Evolutionary conservation across 2,888 invertebrate species (phyloP).

Genomic region (Ochlodes sylvanus): DNA sequence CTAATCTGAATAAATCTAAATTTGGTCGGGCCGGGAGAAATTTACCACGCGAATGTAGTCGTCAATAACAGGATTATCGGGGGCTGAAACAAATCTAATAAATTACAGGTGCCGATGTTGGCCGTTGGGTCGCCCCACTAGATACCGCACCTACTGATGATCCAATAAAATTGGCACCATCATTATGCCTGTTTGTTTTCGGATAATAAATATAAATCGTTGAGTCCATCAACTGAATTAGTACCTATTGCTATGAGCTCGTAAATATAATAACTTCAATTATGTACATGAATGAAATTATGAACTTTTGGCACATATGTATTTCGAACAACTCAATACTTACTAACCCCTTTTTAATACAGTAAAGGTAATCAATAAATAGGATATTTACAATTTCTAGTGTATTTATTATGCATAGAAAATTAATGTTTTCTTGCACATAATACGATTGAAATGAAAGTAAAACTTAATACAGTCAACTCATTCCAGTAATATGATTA

Average conservation of each 20-base stretch:
- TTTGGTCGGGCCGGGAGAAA: slow-evolving; percentile 8
- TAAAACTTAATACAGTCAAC: too few relatives aligned
- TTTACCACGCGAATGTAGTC: slow-evolving; percentile 35
- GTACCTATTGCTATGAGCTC: background rate
- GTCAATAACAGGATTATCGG: slow-evolving; percentile 71
- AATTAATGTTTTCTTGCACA: too few relatives aligned
- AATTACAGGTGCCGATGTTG: slow-evolving; percentile 70
- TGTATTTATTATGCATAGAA: too few relatives aligned
- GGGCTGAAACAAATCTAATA: slow-evolving; percentile 79
- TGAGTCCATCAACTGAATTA: slow-evolving; percentile 34
- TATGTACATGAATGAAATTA: too few relatives aligned
- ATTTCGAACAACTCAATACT: too few relatives aligned
- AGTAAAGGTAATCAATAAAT: too few relatives aligned
- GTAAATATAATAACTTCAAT: too few relatives aligned
- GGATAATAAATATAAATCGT: slow-evolving; percentile 44
- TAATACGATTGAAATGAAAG: too few relatives aligned
- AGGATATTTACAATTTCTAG: too few relatives aligned
- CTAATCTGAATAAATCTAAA: slow-evolving; percentile 27
- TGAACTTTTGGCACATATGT: too few relatives aligned
- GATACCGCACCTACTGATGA: slow-evolving; percentile 51
- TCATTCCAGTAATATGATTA: too few relatives aligned
- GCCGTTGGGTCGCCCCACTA: slow-evolving; percentile 56
- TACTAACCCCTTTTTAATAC: too few relatives aligned
- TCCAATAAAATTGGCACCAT: slow-evolving; percentile 45
- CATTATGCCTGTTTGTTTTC: slow-evolving; percentile 48